Evolutionary conservation across 1,140 invertebrate genomes (phyloP), one percentile per base, ranked within the genome.

Genomic region (Frieseomelitta varia): DNA sequence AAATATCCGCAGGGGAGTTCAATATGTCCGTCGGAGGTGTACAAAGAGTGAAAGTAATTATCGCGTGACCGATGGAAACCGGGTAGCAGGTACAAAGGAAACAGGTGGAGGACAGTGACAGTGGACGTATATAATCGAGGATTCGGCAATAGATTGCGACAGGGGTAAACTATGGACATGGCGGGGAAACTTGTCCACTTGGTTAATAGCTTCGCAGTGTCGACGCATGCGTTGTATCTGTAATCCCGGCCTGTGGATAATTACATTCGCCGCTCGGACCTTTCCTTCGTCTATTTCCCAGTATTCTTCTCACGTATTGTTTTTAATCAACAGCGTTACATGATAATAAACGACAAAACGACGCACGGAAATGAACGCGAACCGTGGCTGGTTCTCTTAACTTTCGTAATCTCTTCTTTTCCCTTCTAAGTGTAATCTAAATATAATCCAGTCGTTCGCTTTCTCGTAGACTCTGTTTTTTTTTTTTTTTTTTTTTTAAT

Each of bases 81-180:
- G 78, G 39, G 39, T 47, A 55, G 39, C 51, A 4, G 72, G 34
- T 53, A 30, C 73, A 78, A 61, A 76, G 65, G 76, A 78, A 71
- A 78, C 72, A 76, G 68, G 2, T 19, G n/a, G 47, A 56, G 77
- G 67, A 75, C 63, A 65, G 34, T 73, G 77, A 24, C 82, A 47
- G 68, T 79, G 84, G 55, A 51, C 53, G 74, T 65, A 83, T 88
- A 78, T 88, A 86, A 88, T 88, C 84, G 84, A 86, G 84, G 80
- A 77, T 86, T 88, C 77, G 87, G 85, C 80, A 67, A 83, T 88
- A 85, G 81, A 88, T 88, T 77, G 80, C 81, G 84, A 86, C 84
- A 86, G 81, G 79, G 72, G 74, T 83, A 79, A 80, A 79, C 82
- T 83, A 83, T 83, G 65, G 75, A 72, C 68, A 68, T 24, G 58